A percentile compares a stretch with the other conserved stretches of the same genome.
phyloP scores from a whole-genome alignment of 2,797 vertebrate species.

The Cyprinodon diabolis region DNA sequence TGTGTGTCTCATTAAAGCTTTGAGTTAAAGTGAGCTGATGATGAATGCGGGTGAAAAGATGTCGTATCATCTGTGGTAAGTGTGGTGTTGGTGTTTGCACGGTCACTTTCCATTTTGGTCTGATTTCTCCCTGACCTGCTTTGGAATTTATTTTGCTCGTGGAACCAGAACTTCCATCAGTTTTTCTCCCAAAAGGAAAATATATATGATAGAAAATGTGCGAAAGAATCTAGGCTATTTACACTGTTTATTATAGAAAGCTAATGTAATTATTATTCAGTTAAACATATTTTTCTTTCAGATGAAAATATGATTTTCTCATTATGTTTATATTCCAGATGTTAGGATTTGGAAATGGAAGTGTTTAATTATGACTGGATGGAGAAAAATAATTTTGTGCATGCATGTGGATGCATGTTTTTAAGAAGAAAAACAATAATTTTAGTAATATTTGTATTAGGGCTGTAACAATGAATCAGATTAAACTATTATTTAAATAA shows the following conservation, averaged over 20 bases:
- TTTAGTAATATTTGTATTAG: too few species aligned
- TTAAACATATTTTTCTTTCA: background rate
- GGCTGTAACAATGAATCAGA: too few species aligned
- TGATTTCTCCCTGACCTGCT: conserved; percentile 27
- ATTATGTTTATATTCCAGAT: background rate
- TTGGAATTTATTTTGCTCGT: background rate
- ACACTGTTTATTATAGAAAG: too few species aligned
- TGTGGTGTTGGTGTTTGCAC: conserved; percentile 55
- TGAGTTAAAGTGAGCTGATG: conserved; percentile 50
- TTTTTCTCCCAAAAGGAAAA: background rate
- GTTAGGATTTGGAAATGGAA: background rate
- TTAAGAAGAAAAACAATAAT: too few species aligned
- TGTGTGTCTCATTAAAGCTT: conserved; percentile 14
- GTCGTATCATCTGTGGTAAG: conserved; percentile 68
- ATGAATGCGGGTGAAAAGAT: conserved; percentile 51
- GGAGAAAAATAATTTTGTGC: background rate
- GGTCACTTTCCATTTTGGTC: conserved; percentile 16
- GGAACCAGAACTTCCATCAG: background rate
- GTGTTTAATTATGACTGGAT: background rate
- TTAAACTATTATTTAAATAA: too few species aligned
- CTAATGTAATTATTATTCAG: background rate
- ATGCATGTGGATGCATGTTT: too few species aligned
- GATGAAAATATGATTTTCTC: background rate
- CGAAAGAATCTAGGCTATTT: too few species aligned
- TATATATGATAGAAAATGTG: too few species aligned